These are phyloP conservation scores for Pseudococcus viburni DNA, from an alignment of 2,888 invertebrate genomes.

Conservation along the genomic window DNA sequence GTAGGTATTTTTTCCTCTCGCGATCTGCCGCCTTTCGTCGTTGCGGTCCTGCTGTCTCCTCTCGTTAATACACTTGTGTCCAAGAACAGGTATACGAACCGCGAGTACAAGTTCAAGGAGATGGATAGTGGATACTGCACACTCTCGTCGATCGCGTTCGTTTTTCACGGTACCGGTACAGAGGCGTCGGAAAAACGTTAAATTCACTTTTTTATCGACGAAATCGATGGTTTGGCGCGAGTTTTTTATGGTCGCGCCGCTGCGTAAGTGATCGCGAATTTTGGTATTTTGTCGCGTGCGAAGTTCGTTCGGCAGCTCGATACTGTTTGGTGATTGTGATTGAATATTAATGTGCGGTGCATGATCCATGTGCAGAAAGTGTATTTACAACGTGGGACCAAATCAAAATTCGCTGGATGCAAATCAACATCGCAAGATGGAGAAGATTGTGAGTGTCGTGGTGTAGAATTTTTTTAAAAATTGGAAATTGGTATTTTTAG, in stretches of 20 bases:
- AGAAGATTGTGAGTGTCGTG: slow-evolving; percentile 14
- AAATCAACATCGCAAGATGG: slow-evolving; percentile 14
- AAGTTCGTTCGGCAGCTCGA: not conserved
- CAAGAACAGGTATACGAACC: not conserved
- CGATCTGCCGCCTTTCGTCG: not conserved
- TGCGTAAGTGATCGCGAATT: not conserved
- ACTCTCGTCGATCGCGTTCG: too few relatives aligned
- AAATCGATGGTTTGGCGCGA: slow-evolving; percentile 23
- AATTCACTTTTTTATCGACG: slow-evolving; percentile 60
- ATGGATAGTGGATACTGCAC: not conserved
- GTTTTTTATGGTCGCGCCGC: not conserved
- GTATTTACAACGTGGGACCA: not conserved
- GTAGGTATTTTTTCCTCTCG: not conserved
- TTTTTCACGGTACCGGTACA: not conserved
- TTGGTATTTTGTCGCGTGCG: not conserved
- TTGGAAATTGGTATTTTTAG: not conserved
- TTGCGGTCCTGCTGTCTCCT: not conserved
- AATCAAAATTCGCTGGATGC: not conserved
- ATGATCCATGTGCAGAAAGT: not conserved
- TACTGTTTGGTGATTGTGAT: not conserved
- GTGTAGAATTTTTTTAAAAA: not conserved
- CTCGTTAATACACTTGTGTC: slow-evolving; percentile 38
- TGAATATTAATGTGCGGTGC: not conserved
- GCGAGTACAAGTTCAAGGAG: slow-evolving; percentile 52
- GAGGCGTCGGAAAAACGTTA: slow-evolving; percentile 37